Base-by-base conservation (phyloP, 2,888 invertebrate species). In the Tridacna crocea region DNA sequence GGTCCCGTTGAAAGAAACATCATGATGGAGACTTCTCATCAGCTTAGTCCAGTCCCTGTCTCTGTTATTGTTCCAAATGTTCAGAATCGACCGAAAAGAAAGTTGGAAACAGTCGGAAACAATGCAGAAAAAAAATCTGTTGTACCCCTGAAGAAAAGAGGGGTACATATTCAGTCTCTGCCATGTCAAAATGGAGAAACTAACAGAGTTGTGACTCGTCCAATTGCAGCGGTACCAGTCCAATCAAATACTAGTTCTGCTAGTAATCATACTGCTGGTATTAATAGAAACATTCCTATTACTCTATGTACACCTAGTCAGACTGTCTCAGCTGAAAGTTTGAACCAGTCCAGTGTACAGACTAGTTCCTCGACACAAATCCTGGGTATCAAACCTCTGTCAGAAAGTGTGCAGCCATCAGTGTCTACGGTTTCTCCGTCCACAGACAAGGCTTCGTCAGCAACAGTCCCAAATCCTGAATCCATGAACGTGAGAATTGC, bases 51-150 rank as follows among this genome's bases (percentile, higher is more conserved):
- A 13, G 58, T 36, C 58, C 80, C 83, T 24, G 86, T 89, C 27
- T 88, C 90, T 0, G 89, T 88, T 24, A 89, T 89, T 60, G 85
- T 88, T 63, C 85, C 87, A 26, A 80, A 68, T 27, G 19, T 74
- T 22, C 46, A 70, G 10, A 70, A 47, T 46, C n/a, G 0, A 66
- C 4, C 15, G 15, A 55, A 55, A 55, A 55, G 55, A 10, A 55
- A 55, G 55, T 19, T 55, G 15, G 55, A 19, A 11, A 19, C 15
- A 19, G 11, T 55, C 15, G 3, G 15, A 55, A 19, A 19, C 10
- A 11, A 6, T 55, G 55, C 15, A 19, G 55, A 55, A 55, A 55
- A 55, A 3, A 36, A 36, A 36, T 4, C 36, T 2, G 36, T 36
- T 36, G 55, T 19, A 15, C 55, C 19, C 3, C 55, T 19, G 1